phyloP scores from a whole-genome alignment of 92 coral and sea anemone genomes.

The Phenganax marumi region DNA sequence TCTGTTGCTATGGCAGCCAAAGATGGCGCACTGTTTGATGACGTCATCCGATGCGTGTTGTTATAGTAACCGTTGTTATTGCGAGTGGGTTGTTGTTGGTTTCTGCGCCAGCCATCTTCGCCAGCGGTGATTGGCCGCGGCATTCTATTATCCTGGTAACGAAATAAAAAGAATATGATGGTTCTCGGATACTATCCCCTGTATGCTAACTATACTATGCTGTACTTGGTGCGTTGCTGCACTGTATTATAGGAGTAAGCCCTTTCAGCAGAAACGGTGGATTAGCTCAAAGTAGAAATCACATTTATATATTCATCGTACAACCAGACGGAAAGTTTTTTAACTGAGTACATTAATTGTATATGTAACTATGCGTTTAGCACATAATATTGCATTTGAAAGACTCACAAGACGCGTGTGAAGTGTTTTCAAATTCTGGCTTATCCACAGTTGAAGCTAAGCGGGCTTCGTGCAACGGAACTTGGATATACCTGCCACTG shows the following conservation, averaged over 20 bases:
- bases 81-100: conserved; percentile 20
- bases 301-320: too few relatives aligned
- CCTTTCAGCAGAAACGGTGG: too few relatives aligned
- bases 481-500: conserved; percentile 35
- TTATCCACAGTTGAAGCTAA: background rate
- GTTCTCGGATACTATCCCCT: conserved; percentile 1
- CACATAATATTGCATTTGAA: too few relatives aligned
- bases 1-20: conserved; percentile 30
- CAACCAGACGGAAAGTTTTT: too few relatives aligned
- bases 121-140: conserved; percentile 25
- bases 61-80: conserved; percentile 21
- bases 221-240: background rate
- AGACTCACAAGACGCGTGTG: background rate
- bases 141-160: conserved; percentile 26
- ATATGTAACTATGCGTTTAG: too few relatives aligned
- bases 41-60: conserved; percentile 23
- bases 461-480: background rate
- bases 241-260: too few relatives aligned
- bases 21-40: conserved; percentile 38
- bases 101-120: conserved; percentile 23
- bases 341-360: too few relatives aligned
- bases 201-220: background rate
- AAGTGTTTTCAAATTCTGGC: background rate
- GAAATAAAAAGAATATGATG: background rate
- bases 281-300: too few relatives aligned